Base-by-base conservation (phyloP, 2,888 invertebrate genomes). In the Oscheius myriophilus region DNA sequence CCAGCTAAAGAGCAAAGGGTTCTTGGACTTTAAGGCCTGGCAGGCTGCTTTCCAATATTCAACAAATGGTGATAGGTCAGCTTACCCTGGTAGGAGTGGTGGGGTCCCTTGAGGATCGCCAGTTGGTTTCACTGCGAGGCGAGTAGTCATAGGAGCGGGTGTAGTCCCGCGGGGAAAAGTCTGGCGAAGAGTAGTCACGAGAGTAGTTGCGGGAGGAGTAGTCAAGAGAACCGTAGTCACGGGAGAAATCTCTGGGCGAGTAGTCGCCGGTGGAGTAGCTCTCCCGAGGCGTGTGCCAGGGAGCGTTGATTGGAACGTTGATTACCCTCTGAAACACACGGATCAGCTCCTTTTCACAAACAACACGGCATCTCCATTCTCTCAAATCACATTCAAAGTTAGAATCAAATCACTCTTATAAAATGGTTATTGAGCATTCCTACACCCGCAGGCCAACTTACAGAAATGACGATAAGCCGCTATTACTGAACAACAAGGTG, bases 221-320 rank as follows among this genome's bases (percentile, higher is more conserved):
- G 33, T 61, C 61, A 14, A 46, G 45, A 26, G 61, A 58, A 9
- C 42, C 46, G 18, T 61, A 61, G 39, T 18, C 49, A 12, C 49
- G 61, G 16, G 61, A 61, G 23, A 23, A 21, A 18, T 18, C 49
- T 11, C 49, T 18, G 49, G 49, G 23, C 23, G 49, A 49, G 43
- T 41, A 23, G 33, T 33, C 33, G 16, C 42, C 16, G 21, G 58
- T 23, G 21, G 58, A 58, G 58, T 58, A 58, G 39, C 49, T 55
- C 18, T 59, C 61, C 14, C 63, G 18, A 16, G 62, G 55, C 25
- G 46, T 63, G 42, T 68, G 68, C 78, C 78, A 78, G n/a, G 75
- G 73, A 51, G 78, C 78, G 62, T 54, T 69, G 33, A 78, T 78
- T 21, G 78, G 78, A 53, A 78, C 73, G 55, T 70, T 72, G 43